Conservation (phyloP, 2,797 vertebrate species). For the Lutjanus argentimaculatus region DNA sequence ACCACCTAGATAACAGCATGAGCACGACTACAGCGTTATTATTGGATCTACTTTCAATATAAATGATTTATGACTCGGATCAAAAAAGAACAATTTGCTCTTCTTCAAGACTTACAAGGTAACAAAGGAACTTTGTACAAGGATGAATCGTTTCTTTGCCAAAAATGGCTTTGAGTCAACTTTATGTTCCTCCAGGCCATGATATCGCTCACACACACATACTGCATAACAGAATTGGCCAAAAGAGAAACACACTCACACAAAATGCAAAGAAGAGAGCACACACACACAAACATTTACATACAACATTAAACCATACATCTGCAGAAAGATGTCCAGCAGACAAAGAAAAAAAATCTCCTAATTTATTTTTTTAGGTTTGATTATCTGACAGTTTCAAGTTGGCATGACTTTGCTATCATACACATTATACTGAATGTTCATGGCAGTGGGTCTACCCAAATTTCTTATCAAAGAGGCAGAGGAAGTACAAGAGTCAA, state of each 20-base stretch:
- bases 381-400: slow-evolving; percentile 69
- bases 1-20: slow-evolving; percentile 14
- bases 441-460: slow-evolving; percentile 81
- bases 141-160: slow-evolving; percentile 14
- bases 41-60: slow-evolving; percentile 25
- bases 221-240: not conserved
- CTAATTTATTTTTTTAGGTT: slow-evolving; percentile 74
- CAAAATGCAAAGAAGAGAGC: not conserved
- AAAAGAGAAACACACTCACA: slow-evolving; percentile 17
- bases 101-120: slow-evolving; percentile 28
- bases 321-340: slow-evolving; percentile 29
- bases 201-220: slow-evolving; percentile 32
- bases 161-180: slow-evolving; percentile 42
- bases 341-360: slow-evolving; percentile 37
- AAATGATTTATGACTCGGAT: slow-evolving; percentile 32
- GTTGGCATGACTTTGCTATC: slow-evolving; percentile 64
- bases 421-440: slow-evolving; percentile 67
- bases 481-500: slow-evolving; percentile 88
- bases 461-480: slow-evolving; percentile 86
- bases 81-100: slow-evolving; percentile 32
- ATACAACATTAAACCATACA: slow-evolving; percentile 25
- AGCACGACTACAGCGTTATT: slow-evolving; percentile 6
- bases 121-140: slow-evolving; percentile 55
- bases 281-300: slow-evolving; percentile 13
- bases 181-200: slow-evolving; percentile 19